Evolutionary conservation across 2,888 invertebrate genomes (phyloP).

Genomic region (Drosophila limbata): DNA sequence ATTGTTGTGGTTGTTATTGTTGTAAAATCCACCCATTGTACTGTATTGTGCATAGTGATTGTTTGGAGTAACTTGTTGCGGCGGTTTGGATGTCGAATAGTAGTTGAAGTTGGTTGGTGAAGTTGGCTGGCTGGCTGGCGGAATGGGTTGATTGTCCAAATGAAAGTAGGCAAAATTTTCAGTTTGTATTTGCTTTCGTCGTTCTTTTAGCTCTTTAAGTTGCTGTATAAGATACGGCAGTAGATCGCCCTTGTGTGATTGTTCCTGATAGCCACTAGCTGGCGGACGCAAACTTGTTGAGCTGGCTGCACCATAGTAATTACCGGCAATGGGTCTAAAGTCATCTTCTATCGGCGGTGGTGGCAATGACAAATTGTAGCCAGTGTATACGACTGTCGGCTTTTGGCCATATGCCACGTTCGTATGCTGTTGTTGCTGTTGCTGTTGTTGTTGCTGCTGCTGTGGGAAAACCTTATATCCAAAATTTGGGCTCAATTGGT

Average conservation of each 20-base stretch:
- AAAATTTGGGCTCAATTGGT: slow-evolving; percentile 62
- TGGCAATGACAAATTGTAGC: slow-evolving; percentile 77
- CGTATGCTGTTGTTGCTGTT: slow-evolving; percentile 22
- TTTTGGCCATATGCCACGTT: slow-evolving; percentile 34
- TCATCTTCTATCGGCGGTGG: slow-evolving; percentile 74
- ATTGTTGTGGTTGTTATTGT: slow-evolving; percentile 62
- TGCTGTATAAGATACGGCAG: slow-evolving; percentile 82
- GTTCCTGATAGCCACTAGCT: slow-evolving; percentile 43
- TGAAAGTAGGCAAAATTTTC: slow-evolving; percentile 85
- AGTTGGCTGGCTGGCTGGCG: slow-evolving; percentile 28
- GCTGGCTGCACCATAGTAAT: slow-evolving; percentile 59
- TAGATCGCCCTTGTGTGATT: slow-evolving; percentile 61
- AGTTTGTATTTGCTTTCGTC: slow-evolving; percentile 77
- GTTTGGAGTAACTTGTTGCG: slow-evolving; percentile 85
- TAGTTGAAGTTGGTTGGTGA: slow-evolving; percentile 41
- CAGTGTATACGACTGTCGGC: slow-evolving; percentile 74
- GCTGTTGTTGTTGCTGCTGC: slow-evolving; percentile 31
- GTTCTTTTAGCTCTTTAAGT: slow-evolving; percentile 81
- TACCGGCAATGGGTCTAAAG: slow-evolving; percentile 78
- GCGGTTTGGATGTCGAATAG: slow-evolving; percentile 52
- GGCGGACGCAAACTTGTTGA: slow-evolving; percentile 59
- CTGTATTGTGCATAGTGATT: slow-evolving; percentile 87
- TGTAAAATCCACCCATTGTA: slow-evolving; percentile 87
- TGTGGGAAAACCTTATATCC: slow-evolving; percentile 61
- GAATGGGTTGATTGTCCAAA: slow-evolving; percentile 78